phyloP scores from a whole-genome alignment of 2,797 vertebrate species.

The Schizopygopsis pylzovi region DNA sequence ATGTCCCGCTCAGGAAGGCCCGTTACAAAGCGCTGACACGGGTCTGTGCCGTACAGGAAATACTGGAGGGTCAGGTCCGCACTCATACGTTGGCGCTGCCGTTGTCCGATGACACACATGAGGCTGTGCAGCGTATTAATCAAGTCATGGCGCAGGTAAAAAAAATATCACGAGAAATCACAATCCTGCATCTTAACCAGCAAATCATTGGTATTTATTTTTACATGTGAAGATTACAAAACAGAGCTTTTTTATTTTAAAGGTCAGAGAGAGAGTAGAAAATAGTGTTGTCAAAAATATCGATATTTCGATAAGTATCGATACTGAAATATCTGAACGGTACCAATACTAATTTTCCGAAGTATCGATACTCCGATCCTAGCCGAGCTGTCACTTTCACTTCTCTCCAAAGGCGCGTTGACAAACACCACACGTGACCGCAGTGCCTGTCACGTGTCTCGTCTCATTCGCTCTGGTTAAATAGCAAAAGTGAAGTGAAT shows the following conservation, averaged over 20 bases:
- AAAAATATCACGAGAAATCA: background rate
- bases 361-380: too few relatives aligned
- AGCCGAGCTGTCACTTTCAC: too few relatives aligned
- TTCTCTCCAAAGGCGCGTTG: too few relatives aligned
- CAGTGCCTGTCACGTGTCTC: too few relatives aligned
- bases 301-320: too few relatives aligned
- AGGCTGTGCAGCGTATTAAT: constrained; percentile 89
- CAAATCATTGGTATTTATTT: background rate
- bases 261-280: background rate
- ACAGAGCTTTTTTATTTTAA: background rate
- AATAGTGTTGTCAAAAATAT: too few relatives aligned
- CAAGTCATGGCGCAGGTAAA: constrained; percentile 89
- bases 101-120: constrained; percentile 88
- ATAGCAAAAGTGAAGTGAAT: too few relatives aligned
- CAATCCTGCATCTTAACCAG: background rate
- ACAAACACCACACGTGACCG: too few relatives aligned
- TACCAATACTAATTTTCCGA: too few relatives aligned
- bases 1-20: constrained; percentile 89
- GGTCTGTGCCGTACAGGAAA: constrained; percentile 92
- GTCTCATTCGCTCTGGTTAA: too few relatives aligned
- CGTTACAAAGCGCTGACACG: constrained; percentile 91
- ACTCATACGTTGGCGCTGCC: constrained; percentile 89
- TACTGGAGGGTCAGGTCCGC: constrained; percentile 86
- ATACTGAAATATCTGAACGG: too few relatives aligned
- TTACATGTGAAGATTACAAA: background rate